Evolutionary conservation across 2,797 vertebrate genomes (phyloP), one percentile per base, ranked within the genome.

Genomic region (Rousettus madagascariensis): DNA sequence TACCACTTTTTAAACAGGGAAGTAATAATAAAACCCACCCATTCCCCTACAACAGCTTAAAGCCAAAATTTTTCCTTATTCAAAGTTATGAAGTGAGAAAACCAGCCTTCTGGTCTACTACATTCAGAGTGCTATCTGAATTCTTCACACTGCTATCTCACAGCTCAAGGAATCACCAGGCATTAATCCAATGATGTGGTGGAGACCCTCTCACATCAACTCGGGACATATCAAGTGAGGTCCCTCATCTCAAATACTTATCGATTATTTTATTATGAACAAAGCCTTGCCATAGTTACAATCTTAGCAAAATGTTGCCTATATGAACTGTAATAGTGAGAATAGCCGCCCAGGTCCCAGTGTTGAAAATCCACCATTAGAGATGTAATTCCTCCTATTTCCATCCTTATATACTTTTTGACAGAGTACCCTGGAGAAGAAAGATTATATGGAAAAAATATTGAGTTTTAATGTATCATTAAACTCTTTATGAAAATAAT

Each of bases 81-180:
- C 20, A 93, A 97, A 97, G 68, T 96, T 96, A 94, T 22, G 30
- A 97, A 94, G 93, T 96, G 86, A 97, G 95, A 91, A 90, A 86
- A 72, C n/a, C 86, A 93, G 94, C 95, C 61, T 46, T n/a, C 5
- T 43, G 17, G 8, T 63, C 13, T 51, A 69, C 15, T 38, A 80
- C 8, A 3, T 68, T 63, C 66, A 72, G 57, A 3, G 13, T 59
- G 16, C 49, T 49, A 16, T 49, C 49, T 49, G 49, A 49, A 49
- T 49, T 49, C 15, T 41, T 20, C 2, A 12, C 26, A 41, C 33
- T 74, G 43, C 26, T 93, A 75, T n/a, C 78, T 87, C 57, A 91
- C 77, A 33, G 33, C 49, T 0, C 20, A 72, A 91, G 16, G 19
- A 86, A 49, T 69, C 57, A 69, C 17, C 30, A 69, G 53, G 26